Evolutionary conservation across 2,888 invertebrate genomes (phyloP).

Genomic region (Mystacides longicornis): DNA sequence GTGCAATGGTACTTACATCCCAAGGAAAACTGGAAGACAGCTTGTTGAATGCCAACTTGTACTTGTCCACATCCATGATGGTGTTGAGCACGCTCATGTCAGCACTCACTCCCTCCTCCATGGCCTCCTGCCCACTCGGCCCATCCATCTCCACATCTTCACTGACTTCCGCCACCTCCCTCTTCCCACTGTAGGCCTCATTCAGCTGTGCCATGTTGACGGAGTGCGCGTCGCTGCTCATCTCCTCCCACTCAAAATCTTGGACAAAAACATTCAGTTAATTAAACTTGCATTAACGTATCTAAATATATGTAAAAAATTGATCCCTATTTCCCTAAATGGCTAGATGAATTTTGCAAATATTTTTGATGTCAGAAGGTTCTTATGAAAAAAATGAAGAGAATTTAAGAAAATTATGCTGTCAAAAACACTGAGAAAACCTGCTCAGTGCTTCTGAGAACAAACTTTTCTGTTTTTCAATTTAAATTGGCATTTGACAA

Average conservation of each 20-base stretch:
- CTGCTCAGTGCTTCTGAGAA: too few species aligned
- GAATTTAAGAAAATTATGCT: too few species aligned
- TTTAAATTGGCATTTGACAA: too few species aligned
- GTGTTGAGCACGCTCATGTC: neutral
- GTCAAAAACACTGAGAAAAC: too few species aligned
- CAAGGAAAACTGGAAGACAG: slow-evolving; percentile 42
- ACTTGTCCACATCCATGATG: slow-evolving; percentile 25
- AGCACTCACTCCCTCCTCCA: neutral
- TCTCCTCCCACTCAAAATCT: slow-evolving; percentile 33
- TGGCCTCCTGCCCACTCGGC: neutral
- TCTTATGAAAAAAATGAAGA: too few species aligned
- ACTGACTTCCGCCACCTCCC: neutral
- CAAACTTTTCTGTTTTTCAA: too few species aligned
- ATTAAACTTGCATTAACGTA: too few species aligned
- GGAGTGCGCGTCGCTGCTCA: slow-evolving; percentile 32
- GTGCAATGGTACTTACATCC: slow-evolving; percentile 41
- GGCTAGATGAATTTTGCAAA: too few species aligned
- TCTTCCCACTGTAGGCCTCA: neutral
- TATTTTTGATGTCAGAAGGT: too few species aligned
- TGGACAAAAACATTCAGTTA: too few species aligned
- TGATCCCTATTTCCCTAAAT: too few species aligned
- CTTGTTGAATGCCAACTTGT: slow-evolving; percentile 37
- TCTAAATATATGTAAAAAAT: too few species aligned
- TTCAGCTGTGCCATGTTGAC: slow-evolving; percentile 32
- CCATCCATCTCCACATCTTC: slow-evolving; percentile 1